Base-by-base conservation (phyloP, 2,797 vertebrate genomes). In the Pseudocheirus occidentalis region DNA sequence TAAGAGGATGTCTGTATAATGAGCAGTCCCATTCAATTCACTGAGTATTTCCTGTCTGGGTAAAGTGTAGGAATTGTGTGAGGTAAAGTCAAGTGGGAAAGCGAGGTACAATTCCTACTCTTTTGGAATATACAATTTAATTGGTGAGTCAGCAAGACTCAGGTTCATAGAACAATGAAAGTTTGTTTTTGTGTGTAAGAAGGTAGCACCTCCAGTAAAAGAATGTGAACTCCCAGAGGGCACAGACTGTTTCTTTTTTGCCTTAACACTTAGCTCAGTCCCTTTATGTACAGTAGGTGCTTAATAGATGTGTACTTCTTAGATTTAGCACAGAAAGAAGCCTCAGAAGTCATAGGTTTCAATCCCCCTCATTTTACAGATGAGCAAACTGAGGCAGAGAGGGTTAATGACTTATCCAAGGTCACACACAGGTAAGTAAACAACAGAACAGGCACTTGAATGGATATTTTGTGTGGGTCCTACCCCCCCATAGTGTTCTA, bases 311-410 rank as follows among this genome's bases (percentile, higher is more conserved):
- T 2, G 21, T 40, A 81, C n/a, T 81, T 73, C 66, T 40, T 40
- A 81, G 18, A 24, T 46, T 46, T 46, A 81, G n/a, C 21, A 6
- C 0, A 7, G 18, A 40, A 73, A 81, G 40, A 12, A 21, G 9
- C 40, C 73, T 11, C 21, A 87, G 7, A 87, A 87, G 34, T 40
- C 62, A 73, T 40, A 5, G 18, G 34, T 46, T 81, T 81, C n/a
- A 81, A 46, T 10, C 58, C 16, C 90, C 59, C 92, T 91, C 91
- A 18, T 87, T 59, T 95, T 50, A 91, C 52, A 94, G 34, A 52
- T 46, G 46, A 94, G 90, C 81, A 95, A 91, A 90, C 81, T 46
- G 92, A 92, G 92, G 87, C 66, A 87, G 40, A 87, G 40, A 87
- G 40, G 40, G 46, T 50, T 87, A 50, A 10, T 87, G 40, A 87